phyloP scores from a whole-genome alignment of 2,888 invertebrate genomes.

The Ochropacha duplaris region DNA sequence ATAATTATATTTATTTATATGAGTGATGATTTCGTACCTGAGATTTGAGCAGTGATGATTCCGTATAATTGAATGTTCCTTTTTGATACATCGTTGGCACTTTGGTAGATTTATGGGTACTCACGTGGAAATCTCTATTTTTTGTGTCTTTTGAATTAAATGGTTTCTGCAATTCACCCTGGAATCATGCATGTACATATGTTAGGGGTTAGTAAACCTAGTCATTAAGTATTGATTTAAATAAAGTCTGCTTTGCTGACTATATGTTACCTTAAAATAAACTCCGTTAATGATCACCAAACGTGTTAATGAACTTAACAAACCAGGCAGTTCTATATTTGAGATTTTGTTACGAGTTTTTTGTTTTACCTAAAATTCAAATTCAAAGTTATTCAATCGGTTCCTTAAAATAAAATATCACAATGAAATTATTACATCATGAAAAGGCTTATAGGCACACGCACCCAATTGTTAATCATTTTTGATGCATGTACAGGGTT shows the following conservation, averaged over 20 bases:
- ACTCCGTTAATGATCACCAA: conserved; percentile 16
- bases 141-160: conserved; percentile 7
- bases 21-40: too few species aligned
- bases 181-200: not conserved
- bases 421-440: too few species aligned
- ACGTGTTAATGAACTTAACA: conserved; percentile 1
- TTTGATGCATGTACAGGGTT: conserved; percentile 14
- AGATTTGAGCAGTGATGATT: conserved; percentile 1
- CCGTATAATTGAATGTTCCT: conserved; percentile 2
- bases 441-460: too few species aligned
- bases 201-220: too few species aligned
- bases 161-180: conserved; percentile 1
- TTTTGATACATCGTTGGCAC: conserved; percentile 8
- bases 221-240: too few species aligned
- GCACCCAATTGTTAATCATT: conserved; percentile 23
- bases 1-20: too few species aligned
- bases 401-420: too few species aligned
- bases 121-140: conserved; percentile 6
- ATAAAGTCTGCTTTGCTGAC: too few species aligned
- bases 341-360: conserved; percentile 8
- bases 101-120: not conserved
- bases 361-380: conserved; percentile 11
- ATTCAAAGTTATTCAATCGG: too few species aligned
- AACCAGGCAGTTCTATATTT: conserved; percentile 8
- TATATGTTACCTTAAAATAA: not conserved